Percentiles rank a stretch among this genome's conserved stretches.
Evolutionary conservation across 1,140 invertebrate genomes (phyloP).

Genomic region (Apis florea): DNA sequence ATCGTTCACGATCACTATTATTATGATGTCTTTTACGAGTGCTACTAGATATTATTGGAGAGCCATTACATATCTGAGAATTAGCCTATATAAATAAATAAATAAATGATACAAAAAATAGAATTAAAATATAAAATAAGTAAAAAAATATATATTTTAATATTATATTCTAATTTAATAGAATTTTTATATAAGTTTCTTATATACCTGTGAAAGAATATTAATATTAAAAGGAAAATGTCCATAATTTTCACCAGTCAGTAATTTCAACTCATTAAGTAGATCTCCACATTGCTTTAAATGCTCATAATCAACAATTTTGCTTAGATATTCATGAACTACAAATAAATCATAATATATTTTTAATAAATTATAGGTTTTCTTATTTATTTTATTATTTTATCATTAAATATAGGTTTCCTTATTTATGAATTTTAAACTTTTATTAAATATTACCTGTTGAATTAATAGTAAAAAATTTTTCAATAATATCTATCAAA

Average conservation of each 20-base stretch:
- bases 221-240: constrained; percentile 79
- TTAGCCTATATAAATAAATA: constrained; percentile 60
- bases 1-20: constrained; percentile 68
- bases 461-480: constrained; percentile 71
- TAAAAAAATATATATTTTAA: too few relatives aligned
- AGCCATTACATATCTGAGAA: constrained; percentile 64
- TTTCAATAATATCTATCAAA: constrained; percentile 77
- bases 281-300: constrained; percentile 72
- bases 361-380: too few relatives aligned
- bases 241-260: constrained; percentile 73
- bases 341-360: constrained; percentile 5
- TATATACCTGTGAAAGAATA: constrained; percentile 74
- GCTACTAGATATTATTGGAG: constrained; percentile 71
- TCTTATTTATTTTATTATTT: neutral
- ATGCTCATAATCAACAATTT: constrained; percentile 68
- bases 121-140: neutral
- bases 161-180: neutral
- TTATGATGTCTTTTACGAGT: constrained; percentile 72
- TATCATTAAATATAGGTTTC: too few relatives aligned
- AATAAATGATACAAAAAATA: neutral
- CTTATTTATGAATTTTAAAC: neutral
- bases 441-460: constrained; percentile 64
- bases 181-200: neutral
- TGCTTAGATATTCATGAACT: constrained; percentile 76
- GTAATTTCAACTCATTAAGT: constrained; percentile 73